Evolutionary conservation across 1,140 invertebrate species (phyloP), one percentile per base, ranked within the genome.

Genomic region (Drosophila takahashii): DNA sequence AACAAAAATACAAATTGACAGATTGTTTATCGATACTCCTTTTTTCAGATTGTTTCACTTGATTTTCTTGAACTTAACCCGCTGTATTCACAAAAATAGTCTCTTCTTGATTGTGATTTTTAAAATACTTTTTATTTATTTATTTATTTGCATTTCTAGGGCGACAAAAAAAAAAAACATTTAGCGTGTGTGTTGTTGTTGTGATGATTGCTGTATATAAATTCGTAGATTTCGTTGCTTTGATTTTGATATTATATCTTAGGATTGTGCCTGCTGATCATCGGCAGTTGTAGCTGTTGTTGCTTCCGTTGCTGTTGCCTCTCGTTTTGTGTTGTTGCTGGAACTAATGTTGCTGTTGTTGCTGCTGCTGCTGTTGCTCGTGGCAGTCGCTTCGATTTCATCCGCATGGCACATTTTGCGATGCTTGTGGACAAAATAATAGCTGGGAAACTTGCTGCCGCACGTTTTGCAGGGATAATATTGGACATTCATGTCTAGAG

Each of bases 401-500:
- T 95, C 94, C 4, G 95, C 95, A 86, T 98, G 97, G 91, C 96
- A 97, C 70, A 96, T 86, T 92, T 97, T 97, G 26, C 96, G 93
- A 92, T 98, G 97, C 83, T 98, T 98, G 90, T 98, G 97, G 4
- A 98, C 97, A 93, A 98, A 98, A 91, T 98, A 98, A 87, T 98
- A 98, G 75, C 96, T 97, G 0, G 97, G 97, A 89, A 98, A 98
- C 93, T 97, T 98, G 87, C 95, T 96, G 22, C 97, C 97, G 92
- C 97, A 98, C 0, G 96, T 97, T 92, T 98, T 98, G 93, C 97
- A 98, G 0, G 97, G 97, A 92, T 97, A 98, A 93, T 97, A 98
- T 91, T 98, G 97, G 0, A 97, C 95, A 79, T 97, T 96, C 89
- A 97, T 94, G 77, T 97, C 96, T 16, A 96, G 84, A 0, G 95